Percentiles rank a stretch among this genome's conserved stretches.
These are phyloP conservation scores for Brotula barbata DNA, from an alignment of 2,797 vertebrate genomes.

Conservation along the genomic window DNA sequence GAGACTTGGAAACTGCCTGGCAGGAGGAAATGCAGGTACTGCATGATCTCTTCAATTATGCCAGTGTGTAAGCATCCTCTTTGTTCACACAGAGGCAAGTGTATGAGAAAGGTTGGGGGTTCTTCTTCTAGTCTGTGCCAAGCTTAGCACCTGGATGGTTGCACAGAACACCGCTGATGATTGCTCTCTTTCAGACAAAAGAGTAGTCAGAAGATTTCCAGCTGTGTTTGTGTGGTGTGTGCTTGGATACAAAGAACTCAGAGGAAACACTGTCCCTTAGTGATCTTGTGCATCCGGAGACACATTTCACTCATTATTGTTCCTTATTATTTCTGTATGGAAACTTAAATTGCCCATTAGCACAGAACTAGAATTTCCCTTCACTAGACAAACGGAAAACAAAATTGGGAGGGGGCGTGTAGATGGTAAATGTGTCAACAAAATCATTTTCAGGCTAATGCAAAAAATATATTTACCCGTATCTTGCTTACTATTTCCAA, in stretches of 20 bases:
- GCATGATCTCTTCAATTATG: constrained; percentile 70
- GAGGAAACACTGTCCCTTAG: constrained; percentile 43
- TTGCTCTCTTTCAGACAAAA: constrained; percentile 60
- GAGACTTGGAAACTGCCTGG: constrained; percentile 66
- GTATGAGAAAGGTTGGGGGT: constrained; percentile 69
- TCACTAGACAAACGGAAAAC: constrained; percentile 26
- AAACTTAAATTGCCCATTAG: constrained; percentile 48
- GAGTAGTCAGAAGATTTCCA: constrained; percentile 57
- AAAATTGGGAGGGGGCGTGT: constrained; percentile 19
- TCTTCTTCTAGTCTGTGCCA: constrained; percentile 64
- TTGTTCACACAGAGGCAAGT: constrained; percentile 66
- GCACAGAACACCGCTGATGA: constrained; percentile 62
- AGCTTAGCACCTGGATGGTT: constrained; percentile 70
- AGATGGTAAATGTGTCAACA: constrained; percentile 50
- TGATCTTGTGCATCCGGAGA: constrained; percentile 50
- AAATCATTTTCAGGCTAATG: constrained; percentile 45
- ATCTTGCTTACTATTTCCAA: constrained; percentile 40
- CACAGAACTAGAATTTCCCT: constrained; percentile 17
- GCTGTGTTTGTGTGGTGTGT: constrained; percentile 54
- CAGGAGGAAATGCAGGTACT: constrained; percentile 69
- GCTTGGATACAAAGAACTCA: constrained; percentile 33
- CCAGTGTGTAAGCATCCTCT: constrained; percentile 65
- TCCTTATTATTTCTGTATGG: constrained; percentile 53
- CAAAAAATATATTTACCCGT: constrained; percentile 51
- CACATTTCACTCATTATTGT: constrained; percentile 45